These are phyloP conservation scores for Rhinopomastus cyanomelas DNA, from an alignment of 2,113 vertebrate genomes.

Conservation along the genomic window DNA sequence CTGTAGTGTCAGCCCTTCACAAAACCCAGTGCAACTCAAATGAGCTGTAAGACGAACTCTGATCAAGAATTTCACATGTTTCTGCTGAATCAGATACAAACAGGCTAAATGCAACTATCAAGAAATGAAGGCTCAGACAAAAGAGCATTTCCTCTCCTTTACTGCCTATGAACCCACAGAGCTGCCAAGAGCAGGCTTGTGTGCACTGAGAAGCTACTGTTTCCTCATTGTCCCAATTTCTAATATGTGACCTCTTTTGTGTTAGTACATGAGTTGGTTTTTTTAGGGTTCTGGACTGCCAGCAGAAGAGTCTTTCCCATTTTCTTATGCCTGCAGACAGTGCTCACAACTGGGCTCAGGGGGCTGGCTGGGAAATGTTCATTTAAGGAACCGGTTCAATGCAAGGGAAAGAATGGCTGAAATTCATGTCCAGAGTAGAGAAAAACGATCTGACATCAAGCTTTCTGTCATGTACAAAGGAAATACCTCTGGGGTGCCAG, in stretches of 20 bases:
- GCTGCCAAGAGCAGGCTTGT: not conserved
- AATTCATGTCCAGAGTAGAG: not conserved
- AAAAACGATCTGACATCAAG: slow-evolving; percentile 1
- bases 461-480: not conserved
- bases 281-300: not conserved
- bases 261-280: not conserved
- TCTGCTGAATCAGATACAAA: not conserved
- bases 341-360: not conserved
- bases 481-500: not conserved
- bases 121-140: not conserved
- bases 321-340: not conserved
- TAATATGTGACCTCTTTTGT: not conserved
- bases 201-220: not conserved
- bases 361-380: slow-evolving; percentile 3
- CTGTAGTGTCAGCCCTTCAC: not conserved
- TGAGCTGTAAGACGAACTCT: not conserved
- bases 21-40: not conserved
- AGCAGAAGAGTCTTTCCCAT: not conserved
- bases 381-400: not conserved
- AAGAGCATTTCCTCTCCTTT: not conserved
- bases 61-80: not conserved
- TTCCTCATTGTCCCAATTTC: not conserved
- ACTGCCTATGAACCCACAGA: not conserved
- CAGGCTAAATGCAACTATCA: not conserved
- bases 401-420: not conserved